Percentiles rank a stretch among this genome's conserved stretches.
Evolutionary conservation across 2,113 vertebrate genomes (phyloP).

Genomic region (Laticauda laticaudata): DNA sequence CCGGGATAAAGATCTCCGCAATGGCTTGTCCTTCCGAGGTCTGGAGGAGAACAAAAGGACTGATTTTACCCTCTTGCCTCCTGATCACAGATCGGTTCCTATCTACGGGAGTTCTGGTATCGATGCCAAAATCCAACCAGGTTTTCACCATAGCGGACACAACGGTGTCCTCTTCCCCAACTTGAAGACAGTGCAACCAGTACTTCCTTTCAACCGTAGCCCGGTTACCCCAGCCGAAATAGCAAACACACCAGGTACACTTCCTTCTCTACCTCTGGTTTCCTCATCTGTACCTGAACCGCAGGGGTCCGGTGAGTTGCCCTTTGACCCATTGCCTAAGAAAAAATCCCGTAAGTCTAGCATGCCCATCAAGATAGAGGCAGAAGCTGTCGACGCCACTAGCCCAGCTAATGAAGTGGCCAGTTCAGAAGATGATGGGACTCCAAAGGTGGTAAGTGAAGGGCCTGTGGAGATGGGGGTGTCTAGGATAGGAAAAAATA

Average conservation of each 20-base stretch:
- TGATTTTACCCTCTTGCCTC: constrained; percentile 68
- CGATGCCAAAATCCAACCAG: constrained; percentile 78
- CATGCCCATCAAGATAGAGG: constrained; percentile 98
- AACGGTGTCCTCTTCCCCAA: constrained; percentile 91
- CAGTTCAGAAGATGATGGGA: constrained; percentile 80
- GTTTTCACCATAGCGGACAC: constrained; percentile 77
- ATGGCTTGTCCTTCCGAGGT: constrained; percentile 71
- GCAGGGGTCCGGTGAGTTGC: constrained; percentile 69
- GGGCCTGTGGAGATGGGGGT: constrained; percentile 68
- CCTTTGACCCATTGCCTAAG: constrained; percentile 83
- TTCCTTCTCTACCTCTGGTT: constrained; percentile 88
- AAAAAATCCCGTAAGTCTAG: constrained; percentile 99
- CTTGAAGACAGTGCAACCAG: constrained; percentile 94
- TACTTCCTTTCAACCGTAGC: constrained; percentile 93
- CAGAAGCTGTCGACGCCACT: constrained; percentile 75
- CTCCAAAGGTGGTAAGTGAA: constrained; percentile 70
- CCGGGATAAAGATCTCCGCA: constrained; percentile 88
- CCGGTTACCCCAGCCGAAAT: constrained; percentile 92
- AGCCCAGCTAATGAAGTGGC: constrained; percentile 70
- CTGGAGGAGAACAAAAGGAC: constrained; percentile 73
- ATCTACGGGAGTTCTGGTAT: constrained; percentile 76
- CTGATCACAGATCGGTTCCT: constrained; percentile 75
- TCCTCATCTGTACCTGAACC: constrained; percentile 87
- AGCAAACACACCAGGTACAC: constrained; percentile 87
- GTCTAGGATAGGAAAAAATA: constrained; percentile 49